Conservation (phyloP, 2,113 vertebrate species). For the Chionomys nivalis region DNA sequence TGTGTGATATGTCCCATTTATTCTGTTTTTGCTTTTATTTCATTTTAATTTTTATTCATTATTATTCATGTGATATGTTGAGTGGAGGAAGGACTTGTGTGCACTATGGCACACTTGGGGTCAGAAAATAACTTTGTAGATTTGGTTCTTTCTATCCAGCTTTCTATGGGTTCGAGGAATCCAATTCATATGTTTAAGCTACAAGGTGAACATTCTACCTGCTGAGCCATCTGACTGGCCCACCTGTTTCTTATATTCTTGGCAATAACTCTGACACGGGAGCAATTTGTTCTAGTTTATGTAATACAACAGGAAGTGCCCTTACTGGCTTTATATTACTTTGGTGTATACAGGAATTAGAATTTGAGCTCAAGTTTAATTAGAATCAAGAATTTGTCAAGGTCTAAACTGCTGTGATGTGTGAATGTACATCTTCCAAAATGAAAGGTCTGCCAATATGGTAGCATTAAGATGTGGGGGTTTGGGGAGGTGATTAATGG, state of each 20-base stretch:
- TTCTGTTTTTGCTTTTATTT: neutral
- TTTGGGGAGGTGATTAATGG: neutral
- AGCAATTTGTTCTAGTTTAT: neutral
- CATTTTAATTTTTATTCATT: neutral
- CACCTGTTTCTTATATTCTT: neutral
- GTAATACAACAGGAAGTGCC: neutral
- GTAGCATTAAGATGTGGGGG: neutral
- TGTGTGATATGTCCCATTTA: neutral
- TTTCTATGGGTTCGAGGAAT: neutral
- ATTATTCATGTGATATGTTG: too few relatives aligned
- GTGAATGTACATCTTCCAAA: neutral
- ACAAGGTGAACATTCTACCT: neutral
- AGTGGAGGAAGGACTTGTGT: too few relatives aligned
- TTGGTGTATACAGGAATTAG: neutral
- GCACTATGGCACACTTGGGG: neutral
- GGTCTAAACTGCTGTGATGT: neutral
- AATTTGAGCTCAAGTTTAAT: neutral
- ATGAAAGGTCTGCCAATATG: neutral
- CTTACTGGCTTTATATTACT: neutral
- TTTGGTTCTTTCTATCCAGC: neutral
- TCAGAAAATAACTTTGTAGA: neutral
- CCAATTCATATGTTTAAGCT: neutral
- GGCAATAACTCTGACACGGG: neutral
- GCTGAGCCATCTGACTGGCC: neutral
- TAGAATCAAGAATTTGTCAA: neutral